Base-by-base conservation (phyloP, 2,888 invertebrate genomes). In the Galerucella pusilla region DNA sequence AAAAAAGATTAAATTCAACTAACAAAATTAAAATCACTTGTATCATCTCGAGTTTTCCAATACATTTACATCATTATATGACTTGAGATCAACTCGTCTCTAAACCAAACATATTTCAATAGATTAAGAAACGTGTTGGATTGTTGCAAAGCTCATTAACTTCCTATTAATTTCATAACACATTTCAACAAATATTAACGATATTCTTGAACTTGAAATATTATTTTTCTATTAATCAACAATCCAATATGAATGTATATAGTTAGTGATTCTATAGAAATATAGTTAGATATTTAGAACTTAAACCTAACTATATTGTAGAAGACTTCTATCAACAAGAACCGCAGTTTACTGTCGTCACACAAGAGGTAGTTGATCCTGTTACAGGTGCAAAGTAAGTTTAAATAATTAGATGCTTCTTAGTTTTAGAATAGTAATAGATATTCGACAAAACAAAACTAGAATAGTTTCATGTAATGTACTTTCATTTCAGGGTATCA, bases 251-350 rank as follows among this genome's bases (percentile, higher is more conserved):
- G 7, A 20, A 16, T 57, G 20, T 52, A 52, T 1, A 52, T 57
- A 57, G 57, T n/a, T 14, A 54, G 7, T n/a, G 54, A 54, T 57
- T 65, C 11, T 20, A 65, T 45, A 65, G 45, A 65, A 9, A 12
- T 65, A 65, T 20, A 72, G 65, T 71, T 77, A 78, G 68, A 72
- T 65, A 45, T 68, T 65, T 71, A 71, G 68, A 66, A 65, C 42
- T 54, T 66, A 60, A 49, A n/a, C 46, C 52, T 73, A 25, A 66
- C 73, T 73, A 65, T 81, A 76, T 86, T 88, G 83, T 88, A 91
- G 91, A 90, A 87, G 90, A 90, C 86, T 90, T 90, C 87, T 90
- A 90, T 85, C 90, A 90, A 86, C 89, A 89, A 86, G 90, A 89
- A 85, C 90, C 90, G 76, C 89, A 90, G 79, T 89, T 87, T 84